A percentile compares a stretch with the other conserved stretches of the same genome.
Conservation (phyloP, 2,888 invertebrate species). For the Eugnorisma glareosa region DNA sequence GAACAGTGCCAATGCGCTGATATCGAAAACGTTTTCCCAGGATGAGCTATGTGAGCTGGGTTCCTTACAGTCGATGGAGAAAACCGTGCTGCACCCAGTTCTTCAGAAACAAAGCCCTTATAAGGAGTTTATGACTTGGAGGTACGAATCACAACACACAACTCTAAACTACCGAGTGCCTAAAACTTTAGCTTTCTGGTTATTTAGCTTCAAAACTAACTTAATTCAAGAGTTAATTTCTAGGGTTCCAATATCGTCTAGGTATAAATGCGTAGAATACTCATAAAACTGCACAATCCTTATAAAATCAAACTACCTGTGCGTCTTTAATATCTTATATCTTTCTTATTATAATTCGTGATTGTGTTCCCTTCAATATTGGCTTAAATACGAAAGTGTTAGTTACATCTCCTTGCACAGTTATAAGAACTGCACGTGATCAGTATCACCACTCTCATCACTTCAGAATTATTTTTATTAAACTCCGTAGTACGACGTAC, state of each 20-base stretch:
- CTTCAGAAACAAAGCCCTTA: constrained; percentile 82
- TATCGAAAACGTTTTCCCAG: constrained; percentile 83
- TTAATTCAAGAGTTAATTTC: background rate
- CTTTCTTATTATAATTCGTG: background rate
- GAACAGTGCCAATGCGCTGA: constrained; percentile 82
- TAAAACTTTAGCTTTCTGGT: background rate
- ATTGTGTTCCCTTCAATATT: background rate
- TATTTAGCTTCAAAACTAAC: background rate
- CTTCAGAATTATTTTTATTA: background rate
- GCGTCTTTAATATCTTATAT: background rate
- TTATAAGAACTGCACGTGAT: background rate
- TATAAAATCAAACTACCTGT: no score
- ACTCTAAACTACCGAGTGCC: background rate
- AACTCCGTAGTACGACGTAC: background rate
- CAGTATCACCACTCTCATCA: background rate
- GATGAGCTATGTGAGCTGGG: constrained; percentile 86
- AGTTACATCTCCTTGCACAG: background rate
- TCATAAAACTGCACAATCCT: background rate
- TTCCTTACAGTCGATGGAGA: constrained; percentile 79
- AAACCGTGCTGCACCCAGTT: constrained; percentile 69
- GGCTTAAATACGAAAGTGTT: background rate
- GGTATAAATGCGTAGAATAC: background rate
- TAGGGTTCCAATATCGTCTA: background rate
- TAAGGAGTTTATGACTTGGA: constrained; percentile 84
- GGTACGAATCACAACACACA: constrained; percentile 67